Evolutionary conservation across 2,888 invertebrate genomes (phyloP), one percentile per base, ranked within the genome.

Genomic region (Antheraea assamensis): DNA sequence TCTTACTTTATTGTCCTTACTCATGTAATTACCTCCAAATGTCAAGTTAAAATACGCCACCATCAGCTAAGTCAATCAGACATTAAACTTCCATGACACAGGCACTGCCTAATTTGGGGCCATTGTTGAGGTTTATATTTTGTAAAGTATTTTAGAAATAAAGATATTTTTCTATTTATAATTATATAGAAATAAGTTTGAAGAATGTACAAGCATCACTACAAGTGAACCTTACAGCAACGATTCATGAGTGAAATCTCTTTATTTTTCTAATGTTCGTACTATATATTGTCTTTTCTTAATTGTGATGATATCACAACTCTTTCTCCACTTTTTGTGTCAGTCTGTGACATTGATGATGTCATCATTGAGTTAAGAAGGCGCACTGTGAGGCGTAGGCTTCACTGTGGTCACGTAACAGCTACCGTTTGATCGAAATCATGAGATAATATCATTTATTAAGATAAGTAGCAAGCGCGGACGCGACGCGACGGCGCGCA

Each of bases 401-500:
- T 64, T 30, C 61, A 64, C 61, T 64, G 68, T n/a, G 35, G 68
- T 68, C 68, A 68, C 68, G 68, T 74, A 74, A 71, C 71, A 49
- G 71, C 74, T 74, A 74, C 74, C 71, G 74, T 71, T 74, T 55
- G 74, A 74, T 74, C 71, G 68, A 68, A 52, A 71, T 70, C 42
- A 52, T 49, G 24, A 55, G 74, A 74, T 74, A 71, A 74, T 71
- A 74, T 71, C 74, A 74, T 55, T 74, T 74, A 74, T 71, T 71
- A 74, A 68, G 68, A 68, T 68, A 68, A 68, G 35, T 68, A 68
- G 31, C 68, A 19, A 30, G 66, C 66, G 30, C 66, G 64, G 30
- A 19, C 64, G 27, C 3, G 3, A 24, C 61, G 61, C 42, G 64
- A 19, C 30, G 66, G 31, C 31, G 31, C 66, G 30, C 61, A 64